Evolutionary conservation across 2,797 vertebrate genomes (phyloP), one percentile per base, ranked within the genome.

Genomic region (Pseudotriccus pelzelni): DNA sequence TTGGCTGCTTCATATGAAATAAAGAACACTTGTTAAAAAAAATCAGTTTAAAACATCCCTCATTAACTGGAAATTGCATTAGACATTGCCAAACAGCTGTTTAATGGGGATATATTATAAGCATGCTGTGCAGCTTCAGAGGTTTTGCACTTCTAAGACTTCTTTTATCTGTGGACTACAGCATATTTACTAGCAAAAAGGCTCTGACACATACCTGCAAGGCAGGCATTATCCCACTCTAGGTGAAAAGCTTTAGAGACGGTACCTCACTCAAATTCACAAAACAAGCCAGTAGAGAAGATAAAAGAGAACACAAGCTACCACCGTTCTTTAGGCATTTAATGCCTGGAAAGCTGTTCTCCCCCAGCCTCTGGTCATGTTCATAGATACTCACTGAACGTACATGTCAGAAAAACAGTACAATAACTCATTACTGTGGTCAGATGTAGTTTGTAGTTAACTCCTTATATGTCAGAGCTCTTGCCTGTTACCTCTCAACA

Each of bases 21-120:
- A 66, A 90, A 66, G 9, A 58, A 0, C 11, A 77, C 72, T 79
- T 69, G 59, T 55, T 49, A 44, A 87, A 89, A 94, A 84, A 87
- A 58, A 43, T 49, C 27, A 84, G 59, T 69, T 84, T 88, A 79
- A 88, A 94, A 81, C 47, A 78, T 86, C 55, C 56, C 66, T 95
- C 56, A 89, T 89, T 95, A 95, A 89, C 64, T 91, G 55, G 79
- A 92, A 94, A 81, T 56, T 81, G 58, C 50, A 87, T 41, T 78
- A 91, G 59, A 72, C 55, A 32, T 32, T 95, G 78, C 69, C 89
- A 94, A 95, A 93, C 85, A 94, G 90, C 89, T 96, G 87, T 92
- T 96, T 92, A 96, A 81, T 34, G 27, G 53, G 46, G 30, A 80
- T 85, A 60, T 78, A 87, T 63, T 87, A 87, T 52, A 81, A 3